phyloP scores from a whole-genome alignment of 53 echinoderm and acorn worm genomes.

The Patiria pectinifera region DNA sequence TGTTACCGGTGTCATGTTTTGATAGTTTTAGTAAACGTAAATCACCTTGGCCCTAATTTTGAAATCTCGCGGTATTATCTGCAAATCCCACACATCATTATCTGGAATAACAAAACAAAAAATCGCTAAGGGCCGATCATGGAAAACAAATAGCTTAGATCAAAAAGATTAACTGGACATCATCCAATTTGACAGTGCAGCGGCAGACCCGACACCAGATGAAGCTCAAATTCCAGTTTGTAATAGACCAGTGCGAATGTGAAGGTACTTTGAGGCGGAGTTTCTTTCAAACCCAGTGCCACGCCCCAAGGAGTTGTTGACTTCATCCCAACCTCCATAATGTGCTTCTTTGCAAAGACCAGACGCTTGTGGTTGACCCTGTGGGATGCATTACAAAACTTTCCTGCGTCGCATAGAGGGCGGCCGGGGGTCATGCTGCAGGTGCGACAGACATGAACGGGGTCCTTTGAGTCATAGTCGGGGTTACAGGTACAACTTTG shows the following conservation, averaged over 20 bases:
- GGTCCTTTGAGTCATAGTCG: background rate
- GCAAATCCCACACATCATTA: no score
- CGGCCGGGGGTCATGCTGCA: background rate
- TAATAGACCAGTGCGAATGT: background rate
- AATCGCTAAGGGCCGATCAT: no score
- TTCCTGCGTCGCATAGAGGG: background rate
- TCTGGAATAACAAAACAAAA: no score
- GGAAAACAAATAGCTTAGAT: no score
- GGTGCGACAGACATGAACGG: background rate
- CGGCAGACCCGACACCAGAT: no score
- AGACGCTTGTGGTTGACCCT: background rate
- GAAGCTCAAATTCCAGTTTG: no score
- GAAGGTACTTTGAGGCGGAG: background rate
- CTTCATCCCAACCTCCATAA: background rate
- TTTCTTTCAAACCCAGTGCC: background rate
- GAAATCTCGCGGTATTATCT: no score
- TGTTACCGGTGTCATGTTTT: no score
- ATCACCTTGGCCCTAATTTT: no score
- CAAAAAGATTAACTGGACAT: no score
- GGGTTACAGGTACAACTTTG: slow-evolving; percentile 7
- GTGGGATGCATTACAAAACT: slow-evolving; percentile 9
- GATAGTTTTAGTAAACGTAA: no score
- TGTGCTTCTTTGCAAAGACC: background rate
- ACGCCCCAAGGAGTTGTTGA: background rate
- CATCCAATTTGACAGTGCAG: no score